Percentiles rank a stretch among this genome's conserved stretches.
Evolutionary conservation across 2,888 invertebrate genomes (phyloP).

Genomic region (Clostera curtula): DNA sequence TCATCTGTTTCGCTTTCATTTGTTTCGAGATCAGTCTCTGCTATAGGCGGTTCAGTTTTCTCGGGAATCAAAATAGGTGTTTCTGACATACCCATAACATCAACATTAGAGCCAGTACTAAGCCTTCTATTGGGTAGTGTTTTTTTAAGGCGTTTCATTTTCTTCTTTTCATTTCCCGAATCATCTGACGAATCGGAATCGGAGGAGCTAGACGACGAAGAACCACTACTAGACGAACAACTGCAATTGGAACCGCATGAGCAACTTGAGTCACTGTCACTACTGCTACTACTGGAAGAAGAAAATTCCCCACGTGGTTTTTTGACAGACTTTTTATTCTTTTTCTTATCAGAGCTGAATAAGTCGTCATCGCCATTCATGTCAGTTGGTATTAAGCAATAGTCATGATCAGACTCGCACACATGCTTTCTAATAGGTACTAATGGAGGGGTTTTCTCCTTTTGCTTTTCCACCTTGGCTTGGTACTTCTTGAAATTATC

Average conservation of each 20-base stretch:
- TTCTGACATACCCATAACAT: constrained; percentile 70
- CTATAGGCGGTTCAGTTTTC: constrained; percentile 76
- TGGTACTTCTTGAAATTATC: constrained; percentile 85
- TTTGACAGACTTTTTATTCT: constrained; percentile 66
- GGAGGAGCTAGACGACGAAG: constrained; percentile 77
- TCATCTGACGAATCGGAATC: constrained; percentile 66
- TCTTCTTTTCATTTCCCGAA: constrained; percentile 56
- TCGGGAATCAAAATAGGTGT: constrained; percentile 60
- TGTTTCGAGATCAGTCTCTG: constrained; percentile 90
- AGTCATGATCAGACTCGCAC: constrained; percentile 83
- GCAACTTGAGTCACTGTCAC: constrained; percentile 84
- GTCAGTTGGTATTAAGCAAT: constrained; percentile 75
- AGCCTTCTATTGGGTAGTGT: constrained; percentile 47
- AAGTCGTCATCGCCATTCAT: constrained; percentile 62
- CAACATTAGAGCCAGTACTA: constrained; percentile 69
- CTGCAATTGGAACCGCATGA: constrained; percentile 90
- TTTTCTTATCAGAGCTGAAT: constrained; percentile 56
- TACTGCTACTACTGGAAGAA: constrained; percentile 85
- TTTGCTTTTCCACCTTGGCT: constrained; percentile 78
- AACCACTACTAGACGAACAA: constrained; percentile 83
- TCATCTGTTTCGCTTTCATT: constrained; percentile 90
- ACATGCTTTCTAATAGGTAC: constrained; percentile 73
- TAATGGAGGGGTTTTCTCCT: constrained; percentile 60
- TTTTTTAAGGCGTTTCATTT: constrained; percentile 48
- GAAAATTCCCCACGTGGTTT: constrained; percentile 70